Evolutionary conservation across 1,140 invertebrate genomes (phyloP).

Genomic region (Fopius arisanus): DNA sequence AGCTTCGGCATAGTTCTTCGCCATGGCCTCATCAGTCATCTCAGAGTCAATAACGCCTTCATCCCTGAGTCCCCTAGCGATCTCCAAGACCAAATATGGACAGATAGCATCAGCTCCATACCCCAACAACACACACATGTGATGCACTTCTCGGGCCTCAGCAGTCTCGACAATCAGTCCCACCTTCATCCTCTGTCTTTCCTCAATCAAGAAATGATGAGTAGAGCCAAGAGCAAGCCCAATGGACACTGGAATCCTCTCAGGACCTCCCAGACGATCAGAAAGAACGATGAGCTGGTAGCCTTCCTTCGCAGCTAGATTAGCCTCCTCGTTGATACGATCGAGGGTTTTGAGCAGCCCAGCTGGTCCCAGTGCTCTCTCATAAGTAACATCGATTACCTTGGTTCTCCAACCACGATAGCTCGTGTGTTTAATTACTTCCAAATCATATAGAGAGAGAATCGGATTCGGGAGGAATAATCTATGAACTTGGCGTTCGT

Average conservation of each 20-base stretch:
- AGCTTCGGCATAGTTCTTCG: slow-evolving; percentile 75
- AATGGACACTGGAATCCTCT: slow-evolving; percentile 81
- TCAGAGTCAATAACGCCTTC: slow-evolving; percentile 81
- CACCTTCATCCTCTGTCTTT: slow-evolving; percentile 95
- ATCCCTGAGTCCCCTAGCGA: slow-evolving; percentile 80
- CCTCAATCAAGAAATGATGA: slow-evolving; percentile 95
- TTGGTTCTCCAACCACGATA: slow-evolving; percentile 91
- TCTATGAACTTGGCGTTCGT: slow-evolving; percentile 87
- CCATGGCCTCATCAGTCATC: slow-evolving; percentile 86
- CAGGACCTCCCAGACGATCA: slow-evolving; percentile 79
- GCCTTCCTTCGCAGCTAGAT: slow-evolving; percentile 78
- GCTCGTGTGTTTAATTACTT: slow-evolving; percentile 85
- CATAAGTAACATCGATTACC: slow-evolving; percentile 91
- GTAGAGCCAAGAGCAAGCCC: slow-evolving; percentile 90
- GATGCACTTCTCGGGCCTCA: slow-evolving; percentile 95
- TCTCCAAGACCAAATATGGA: slow-evolving; percentile 96
- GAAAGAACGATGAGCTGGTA: slow-evolving; percentile 91
- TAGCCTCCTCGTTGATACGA: slow-evolving; percentile 83
- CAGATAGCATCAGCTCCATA: slow-evolving; percentile 98
- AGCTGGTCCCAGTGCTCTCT: slow-evolving; percentile 71
- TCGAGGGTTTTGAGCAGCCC: slow-evolving; percentile 84
- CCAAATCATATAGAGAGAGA: slow-evolving; percentile 88
- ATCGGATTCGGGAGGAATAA: slow-evolving; percentile 95
- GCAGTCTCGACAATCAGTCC: slow-evolving; percentile 92
- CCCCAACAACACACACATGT: slow-evolving; percentile 94